Percentiles rank a stretch among this genome's conserved stretches.
These are phyloP conservation scores for Ammodytes marinus DNA, from an alignment of 2,113 vertebrate genomes.

Conservation along the genomic window DNA sequence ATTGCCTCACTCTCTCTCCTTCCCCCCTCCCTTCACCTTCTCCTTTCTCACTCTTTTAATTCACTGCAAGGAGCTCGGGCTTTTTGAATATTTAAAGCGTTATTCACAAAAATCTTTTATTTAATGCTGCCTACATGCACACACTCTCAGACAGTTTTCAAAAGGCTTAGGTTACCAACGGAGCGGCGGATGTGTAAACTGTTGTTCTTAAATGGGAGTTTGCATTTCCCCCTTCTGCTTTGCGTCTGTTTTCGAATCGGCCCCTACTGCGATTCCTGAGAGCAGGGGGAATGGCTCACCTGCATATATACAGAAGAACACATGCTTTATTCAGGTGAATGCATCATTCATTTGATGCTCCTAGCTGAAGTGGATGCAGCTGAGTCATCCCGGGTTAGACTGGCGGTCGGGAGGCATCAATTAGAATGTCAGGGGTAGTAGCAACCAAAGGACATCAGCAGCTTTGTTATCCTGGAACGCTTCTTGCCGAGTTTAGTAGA, in stretches of 20 bases:
- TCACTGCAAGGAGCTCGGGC: conserved; percentile 31
- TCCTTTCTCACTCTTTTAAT: conserved; percentile 35
- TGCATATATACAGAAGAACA: conserved; percentile 42
- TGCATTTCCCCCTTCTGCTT: conserved; percentile 3
- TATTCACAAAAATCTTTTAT: conserved; percentile 68
- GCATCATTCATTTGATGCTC: conserved; percentile 59
- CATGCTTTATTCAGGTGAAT: conserved; percentile 71
- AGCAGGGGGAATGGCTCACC: conserved; percentile 60
- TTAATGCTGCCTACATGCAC: conserved; percentile 55
- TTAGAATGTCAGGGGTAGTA: conserved; percentile 35
- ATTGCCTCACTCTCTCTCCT: not conserved
- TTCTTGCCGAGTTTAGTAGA: conserved; percentile 6
- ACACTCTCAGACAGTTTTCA: conserved; percentile 42
- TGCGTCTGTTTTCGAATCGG: conserved; percentile 25
- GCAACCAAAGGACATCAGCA: conserved; percentile 28
- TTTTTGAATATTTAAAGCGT: conserved; percentile 71
- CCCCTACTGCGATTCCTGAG: conserved; percentile 15
- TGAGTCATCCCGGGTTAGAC: conserved; percentile 66
- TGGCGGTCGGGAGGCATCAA: conserved; percentile 34
- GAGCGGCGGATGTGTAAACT: conserved; percentile 40
- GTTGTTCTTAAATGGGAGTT: conserved; percentile 42
- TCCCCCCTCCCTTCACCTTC: not conserved
- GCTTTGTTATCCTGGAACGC: conserved; percentile 45
- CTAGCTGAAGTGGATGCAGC: conserved; percentile 75
- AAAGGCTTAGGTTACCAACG: conserved; percentile 45